Evolutionary conservation across 2,888 invertebrate genomes (phyloP), one percentile per base, ranked within the genome.

Genomic region (Dolichopus griseipennis): DNA sequence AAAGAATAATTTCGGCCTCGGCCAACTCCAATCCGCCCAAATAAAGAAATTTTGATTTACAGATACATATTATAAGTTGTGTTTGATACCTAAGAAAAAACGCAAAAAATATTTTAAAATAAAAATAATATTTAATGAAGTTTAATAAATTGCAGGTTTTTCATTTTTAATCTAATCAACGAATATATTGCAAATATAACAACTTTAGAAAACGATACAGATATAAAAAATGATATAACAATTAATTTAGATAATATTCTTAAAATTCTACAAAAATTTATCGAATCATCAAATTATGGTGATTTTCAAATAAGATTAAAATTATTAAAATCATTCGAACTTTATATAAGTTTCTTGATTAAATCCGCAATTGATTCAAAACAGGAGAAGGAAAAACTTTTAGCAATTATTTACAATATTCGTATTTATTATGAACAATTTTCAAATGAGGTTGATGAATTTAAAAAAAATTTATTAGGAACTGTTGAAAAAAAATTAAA

Each of bases 401-500:
- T 88, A 22, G 85, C 87, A 18, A 85, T 91, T 1, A 78, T 94
- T 1, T 92, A 92, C 88, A 95, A 95, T 78, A 80, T 93, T 2
- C 86, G 91, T 78, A 85, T 88, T 76, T 96, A 93, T 78, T 98
- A 95, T 77, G 82, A 83, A 0, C 94, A 96, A 78, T 97, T 95
- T 76, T 77, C 83, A 5, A 76, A 82, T 0, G 86, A 87, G 74
- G 87, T 97, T 0, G 80, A 84, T 0, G 81, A 83, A 0, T 85
- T 86, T 66, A 87, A 95, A 12, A 86, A 86, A 66, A 85, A 86
- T 52, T 83, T 90, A 27, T 87, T 91, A 41, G 79, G 86, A 0
- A 95, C 96, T 0, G 92, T 97, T 70, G 96, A 97, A 76, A 95
- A 93, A 81, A 92, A 95, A 78, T 80, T 99, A 15, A 90, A 90